These are phyloP conservation scores for Aethes cnicana DNA, from an alignment of 2,888 invertebrate genomes.

Conservation along the genomic window DNA sequence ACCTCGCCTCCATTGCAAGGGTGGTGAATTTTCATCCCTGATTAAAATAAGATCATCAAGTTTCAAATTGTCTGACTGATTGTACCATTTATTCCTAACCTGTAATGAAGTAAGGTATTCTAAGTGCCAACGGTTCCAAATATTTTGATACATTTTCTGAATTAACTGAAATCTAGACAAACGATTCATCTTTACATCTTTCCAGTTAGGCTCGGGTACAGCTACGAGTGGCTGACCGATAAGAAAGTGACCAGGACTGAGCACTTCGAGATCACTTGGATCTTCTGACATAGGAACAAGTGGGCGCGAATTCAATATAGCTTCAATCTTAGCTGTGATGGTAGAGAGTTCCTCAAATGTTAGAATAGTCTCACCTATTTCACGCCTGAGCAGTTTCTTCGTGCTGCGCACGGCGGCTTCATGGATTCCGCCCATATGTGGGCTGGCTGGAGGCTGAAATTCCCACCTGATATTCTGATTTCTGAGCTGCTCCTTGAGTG, in stretches of 20 bases:
- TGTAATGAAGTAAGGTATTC: background rate
- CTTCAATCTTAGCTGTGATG: background rate
- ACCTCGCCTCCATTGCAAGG: too few species aligned
- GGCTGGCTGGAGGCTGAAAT: background rate
- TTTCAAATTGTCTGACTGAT: background rate
- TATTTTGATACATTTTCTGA: background rate
- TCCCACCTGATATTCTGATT: background rate
- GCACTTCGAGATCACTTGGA: background rate
- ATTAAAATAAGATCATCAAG: background rate
- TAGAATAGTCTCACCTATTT: background rate
- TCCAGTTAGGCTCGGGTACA: too few species aligned
- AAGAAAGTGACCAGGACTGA: background rate
- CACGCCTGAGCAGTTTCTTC: background rate
- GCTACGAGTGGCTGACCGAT: background rate
- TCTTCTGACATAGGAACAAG: background rate
- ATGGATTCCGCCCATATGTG: background rate
- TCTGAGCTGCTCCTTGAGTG: background rate
- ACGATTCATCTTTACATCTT: too few species aligned
- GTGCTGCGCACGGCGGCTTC: too few species aligned
- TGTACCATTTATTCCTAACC: background rate
- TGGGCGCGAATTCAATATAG: constrained; percentile 2
- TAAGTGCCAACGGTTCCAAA: background rate
- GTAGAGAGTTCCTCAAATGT: background rate
- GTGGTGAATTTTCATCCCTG: background rate
- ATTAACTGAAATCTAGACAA: background rate